A percentile compares a stretch with the other conserved stretches of the same genome.
Conservation (phyloP, 1,140 invertebrate genomes). For the Sycophila sp. region DNA sequence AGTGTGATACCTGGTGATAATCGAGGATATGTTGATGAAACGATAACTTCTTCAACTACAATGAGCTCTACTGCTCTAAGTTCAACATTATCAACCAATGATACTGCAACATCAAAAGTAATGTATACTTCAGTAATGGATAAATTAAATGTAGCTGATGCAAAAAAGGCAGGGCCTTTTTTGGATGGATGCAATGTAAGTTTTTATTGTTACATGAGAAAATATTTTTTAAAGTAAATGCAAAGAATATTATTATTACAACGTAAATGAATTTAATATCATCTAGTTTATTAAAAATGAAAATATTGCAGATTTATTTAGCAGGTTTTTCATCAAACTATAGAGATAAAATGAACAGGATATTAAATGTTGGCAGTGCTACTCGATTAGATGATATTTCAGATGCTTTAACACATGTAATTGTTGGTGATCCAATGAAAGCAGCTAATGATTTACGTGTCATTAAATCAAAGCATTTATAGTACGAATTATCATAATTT, state of each 20-base stretch:
- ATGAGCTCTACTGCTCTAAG: conserved; percentile 29
- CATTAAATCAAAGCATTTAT: conserved; percentile 57
- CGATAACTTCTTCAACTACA: conserved; percentile 30
- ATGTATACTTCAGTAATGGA: conserved; percentile 64
- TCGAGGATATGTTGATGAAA: conserved; percentile 42
- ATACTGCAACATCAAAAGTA: conserved; percentile 52
- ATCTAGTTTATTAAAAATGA: conserved; percentile 22
- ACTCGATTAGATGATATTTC: conserved; percentile 80
- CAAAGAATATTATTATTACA: conserved; percentile 15
- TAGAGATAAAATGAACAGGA: conserved; percentile 79
- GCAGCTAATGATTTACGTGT: conserved; percentile 63
- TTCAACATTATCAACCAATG: conserved; percentile 3
- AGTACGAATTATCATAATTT: conserved; percentile 46
- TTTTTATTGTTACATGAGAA: conserved; percentile 45
- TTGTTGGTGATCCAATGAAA: conserved; percentile 72
- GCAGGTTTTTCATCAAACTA: conserved; percentile 72
- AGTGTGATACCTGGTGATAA: conserved; percentile 32
- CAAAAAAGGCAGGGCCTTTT: conserved; percentile 79
- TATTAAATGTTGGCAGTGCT: conserved; percentile 83
- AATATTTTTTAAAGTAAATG: background rate
- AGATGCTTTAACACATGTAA: conserved; percentile 82
- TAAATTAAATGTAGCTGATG: conserved; percentile 71
- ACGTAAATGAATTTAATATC: background rate
- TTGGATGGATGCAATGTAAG: conserved; percentile 85
- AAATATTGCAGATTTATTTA: conserved; percentile 69